A percentile compares a stretch with the other conserved stretches of the same genome.
phyloP scores from a whole-genome alignment of 2,113 vertebrate species.

The Esox niger region DNA sequence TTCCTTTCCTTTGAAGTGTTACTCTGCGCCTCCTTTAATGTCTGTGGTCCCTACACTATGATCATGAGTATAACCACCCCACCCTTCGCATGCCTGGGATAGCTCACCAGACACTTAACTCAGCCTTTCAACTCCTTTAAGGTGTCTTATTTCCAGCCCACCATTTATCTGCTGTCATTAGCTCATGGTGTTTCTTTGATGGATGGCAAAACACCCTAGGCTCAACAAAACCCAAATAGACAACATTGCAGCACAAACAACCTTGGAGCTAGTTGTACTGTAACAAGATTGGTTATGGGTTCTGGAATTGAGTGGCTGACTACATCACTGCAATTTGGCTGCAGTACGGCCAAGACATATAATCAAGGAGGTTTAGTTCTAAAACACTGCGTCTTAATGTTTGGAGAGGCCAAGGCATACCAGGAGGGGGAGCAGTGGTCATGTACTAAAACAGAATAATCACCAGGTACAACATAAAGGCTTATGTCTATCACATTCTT shows the following conservation, averaged over 20 bases:
- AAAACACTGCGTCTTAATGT: not conserved
- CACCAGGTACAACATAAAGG: slow-evolving; percentile 14
- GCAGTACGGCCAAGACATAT: not conserved
- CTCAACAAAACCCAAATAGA: not conserved
- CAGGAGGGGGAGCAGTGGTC: slow-evolving; percentile 65
- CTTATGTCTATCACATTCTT: slow-evolving; percentile 33
- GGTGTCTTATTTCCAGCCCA: not conserved
- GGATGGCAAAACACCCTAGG: not conserved
- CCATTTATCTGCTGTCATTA: not conserved
- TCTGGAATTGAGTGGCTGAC: not conserved
- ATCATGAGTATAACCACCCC: not conserved
- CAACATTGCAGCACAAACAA: not conserved
- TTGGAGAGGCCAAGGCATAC: slow-evolving; percentile 63
- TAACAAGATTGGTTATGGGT: not conserved
- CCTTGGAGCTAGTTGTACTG: not conserved
- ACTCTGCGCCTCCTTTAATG: not conserved
- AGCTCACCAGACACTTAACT: slow-evolving; percentile 2
- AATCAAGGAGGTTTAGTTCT: not conserved
- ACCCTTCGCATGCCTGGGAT: slow-evolving; percentile 6
- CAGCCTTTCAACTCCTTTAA: not conserved
- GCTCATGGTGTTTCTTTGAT: not conserved
- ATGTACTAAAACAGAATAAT: slow-evolving; percentile 30
- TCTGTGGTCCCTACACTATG: not conserved
- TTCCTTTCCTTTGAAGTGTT: slow-evolving; percentile 26
- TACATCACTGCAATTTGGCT: not conserved